Base-by-base conservation (phyloP, 2,797 vertebrate species). In the Somateria mollissima region DNA sequence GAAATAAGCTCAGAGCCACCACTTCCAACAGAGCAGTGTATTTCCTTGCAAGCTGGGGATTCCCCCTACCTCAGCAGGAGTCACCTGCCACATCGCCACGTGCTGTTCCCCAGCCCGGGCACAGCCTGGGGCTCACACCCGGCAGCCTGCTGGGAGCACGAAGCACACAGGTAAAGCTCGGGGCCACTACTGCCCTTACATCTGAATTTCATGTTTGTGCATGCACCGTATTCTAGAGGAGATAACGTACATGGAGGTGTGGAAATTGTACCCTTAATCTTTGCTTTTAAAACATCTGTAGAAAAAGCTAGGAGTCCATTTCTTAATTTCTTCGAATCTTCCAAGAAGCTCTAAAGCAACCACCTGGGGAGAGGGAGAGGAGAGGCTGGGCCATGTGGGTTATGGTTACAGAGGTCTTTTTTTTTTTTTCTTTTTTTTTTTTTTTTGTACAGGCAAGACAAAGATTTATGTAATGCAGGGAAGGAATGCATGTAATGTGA, bases 401-500 rank as follows among this genome's bases (percentile, higher is more conserved):
- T 89, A 77, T 62, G 90, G 94, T 91, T 95, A 96, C 34, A 25
- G 36, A 92, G 89, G 49, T 67, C 37, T 41, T 83, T 90, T 95
- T 95, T 87, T 90, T 70, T 79, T 66, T 45, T 47, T n/a, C n/a
- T n/a, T 43, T 79, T 91, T 95, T 95, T 87, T 90, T 41, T 83
- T 91, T 95, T 95, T 87, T 43, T 90, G 70, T 79, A 73, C 83
- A 94, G 92, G 96, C 34, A 67, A 87, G 95, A 92, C 65, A 90
- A 97, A 97, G 97, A 97, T 97, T 97, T 97, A 96, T 97, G 96
- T 74, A 91, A 95, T 14, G 64, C 47, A 20, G 82, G 73, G 84
- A 90, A 95, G 54, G 82, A 96, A 96, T 80, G 64, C 41, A 7
- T 96, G 89, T 96, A 95, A 69, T 20, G 75, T 94, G 95, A 97